Evolutionary conservation across 2,113 vertebrate species (phyloP), one percentile per base, ranked within the genome.

Genomic region (Mohoua ochrocephala): DNA sequence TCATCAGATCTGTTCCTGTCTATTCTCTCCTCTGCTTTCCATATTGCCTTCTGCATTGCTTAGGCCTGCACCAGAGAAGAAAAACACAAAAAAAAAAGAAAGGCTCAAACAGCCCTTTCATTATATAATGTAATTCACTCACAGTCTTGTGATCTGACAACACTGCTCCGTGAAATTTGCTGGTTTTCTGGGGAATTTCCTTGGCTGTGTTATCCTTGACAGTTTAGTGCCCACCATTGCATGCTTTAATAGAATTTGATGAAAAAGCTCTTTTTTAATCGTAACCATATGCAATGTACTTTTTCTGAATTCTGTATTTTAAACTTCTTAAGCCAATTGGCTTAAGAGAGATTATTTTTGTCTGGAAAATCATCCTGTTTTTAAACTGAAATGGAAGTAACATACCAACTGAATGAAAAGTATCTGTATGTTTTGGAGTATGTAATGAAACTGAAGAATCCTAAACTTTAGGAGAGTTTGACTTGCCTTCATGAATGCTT

Each of bases 341-440:
- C 68, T 90, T 47, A 78, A 83, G 54, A 88, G 26, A 75, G 35
- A 45, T 61, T 74, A 52, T 93, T 95, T 95, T 95, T 81, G 64
- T 92, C 44, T 88, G 44, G 71, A 88, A 95, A 93, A 70, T 33
- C 33, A 44, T 86, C 18, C 31, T 81, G 76, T 71, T 86, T 96
- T 88, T 85, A 78, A 93, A 83, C 42, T 70, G 28, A 90, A 95
- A 96, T 68, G 27, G 37, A 90, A 93, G 35, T 30, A 92, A 35
- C 90, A 84, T 41, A 88, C 42, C 54, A 92, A 37, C 33, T 57
- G 61, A 88, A 84, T 68, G 64, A 92, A 96, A 88, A 64, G 20
- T 24, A 80, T 84, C 31, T 87, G 73, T 78, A 44, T 80, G 39
- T 92, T 90, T 94, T 91, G 47, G 85, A 91, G 17, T 41, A 33